These are phyloP conservation scores for Slavum lentiscoides DNA, from an alignment of 2,888 invertebrate species.

Conservation along the genomic window DNA sequence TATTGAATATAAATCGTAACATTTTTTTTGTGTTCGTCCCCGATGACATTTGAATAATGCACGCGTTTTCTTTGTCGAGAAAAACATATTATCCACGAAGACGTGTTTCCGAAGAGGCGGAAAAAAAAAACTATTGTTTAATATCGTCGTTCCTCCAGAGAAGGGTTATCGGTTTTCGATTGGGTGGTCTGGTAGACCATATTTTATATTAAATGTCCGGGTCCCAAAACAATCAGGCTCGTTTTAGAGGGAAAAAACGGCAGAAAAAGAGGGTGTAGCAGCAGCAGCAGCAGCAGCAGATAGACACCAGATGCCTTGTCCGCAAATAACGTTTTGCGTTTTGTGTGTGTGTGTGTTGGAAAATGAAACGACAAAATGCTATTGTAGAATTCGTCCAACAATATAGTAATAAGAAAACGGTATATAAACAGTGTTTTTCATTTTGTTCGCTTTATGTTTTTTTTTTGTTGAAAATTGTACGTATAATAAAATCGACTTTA, in stretches of 20 bases:
- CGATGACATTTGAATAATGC: background rate
- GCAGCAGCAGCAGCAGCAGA: background rate
- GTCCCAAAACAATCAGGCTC: constrained; percentile 35
- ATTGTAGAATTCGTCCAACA: constrained; percentile 9
- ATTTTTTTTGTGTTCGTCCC: background rate
- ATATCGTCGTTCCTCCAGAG: constrained; percentile 27
- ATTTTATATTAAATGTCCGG: constrained; percentile 50
- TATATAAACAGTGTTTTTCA: background rate
- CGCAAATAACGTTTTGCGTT: constrained; percentile 41
- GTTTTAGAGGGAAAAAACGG: constrained; percentile 29
- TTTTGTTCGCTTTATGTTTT: constrained; percentile 1
- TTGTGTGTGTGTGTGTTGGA: constrained; percentile 2
- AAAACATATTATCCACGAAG: constrained; percentile 15
- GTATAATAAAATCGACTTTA: background rate
- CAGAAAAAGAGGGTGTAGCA: constrained; percentile 23
- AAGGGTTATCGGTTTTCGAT: constrained; percentile 51
- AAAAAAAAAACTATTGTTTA: constrained; percentile 21
- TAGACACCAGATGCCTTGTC: constrained; percentile 45
- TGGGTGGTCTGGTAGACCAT: constrained; percentile 31
- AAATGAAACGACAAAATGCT: constrained; percentile 27
- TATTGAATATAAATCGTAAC: background rate
- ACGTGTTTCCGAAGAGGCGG: constrained; percentile 10
- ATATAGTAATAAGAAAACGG: background rate
- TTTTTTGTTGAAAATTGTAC: background rate
- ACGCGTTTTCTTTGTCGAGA: background rate